Evolutionary conservation across 2,888 invertebrate genomes (phyloP).

Genomic region (Dolichopus griseipennis): DNA sequence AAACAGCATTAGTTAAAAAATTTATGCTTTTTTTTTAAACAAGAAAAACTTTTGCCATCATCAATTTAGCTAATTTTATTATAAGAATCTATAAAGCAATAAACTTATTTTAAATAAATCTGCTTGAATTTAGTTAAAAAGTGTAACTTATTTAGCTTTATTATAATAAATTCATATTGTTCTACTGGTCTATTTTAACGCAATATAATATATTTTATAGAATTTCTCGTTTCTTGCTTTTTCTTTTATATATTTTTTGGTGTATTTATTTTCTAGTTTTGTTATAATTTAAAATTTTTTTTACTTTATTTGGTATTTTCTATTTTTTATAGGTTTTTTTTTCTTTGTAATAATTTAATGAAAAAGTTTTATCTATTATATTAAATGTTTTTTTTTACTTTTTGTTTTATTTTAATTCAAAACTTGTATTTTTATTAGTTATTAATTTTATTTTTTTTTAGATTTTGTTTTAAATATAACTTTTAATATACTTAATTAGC

Average conservation of each 20-base stretch:
- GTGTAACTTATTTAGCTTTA: too few relatives aligned
- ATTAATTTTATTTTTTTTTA: not conserved
- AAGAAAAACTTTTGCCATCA: too few relatives aligned
- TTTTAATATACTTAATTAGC: slow-evolving; percentile 7
- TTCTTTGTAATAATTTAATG: slow-evolving; percentile 1
- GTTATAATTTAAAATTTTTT: not conserved
- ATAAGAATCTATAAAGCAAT: too few relatives aligned
- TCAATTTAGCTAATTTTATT: too few relatives aligned
- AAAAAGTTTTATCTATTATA: not conserved
- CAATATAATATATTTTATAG: not conserved
- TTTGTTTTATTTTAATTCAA: not conserved
- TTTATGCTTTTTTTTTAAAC: too few relatives aligned
- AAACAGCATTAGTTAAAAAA: too few relatives aligned
- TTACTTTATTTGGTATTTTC: not conserved
- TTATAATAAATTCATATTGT: not conserved
- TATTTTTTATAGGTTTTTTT: not conserved
- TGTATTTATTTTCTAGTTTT: not conserved
- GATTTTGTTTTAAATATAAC: not conserved
- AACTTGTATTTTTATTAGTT: not conserved
- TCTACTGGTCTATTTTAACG: slow-evolving; percentile 1
- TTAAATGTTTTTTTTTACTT: not conserved
- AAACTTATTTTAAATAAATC: too few relatives aligned
- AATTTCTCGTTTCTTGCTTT: not conserved
- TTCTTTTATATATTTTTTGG: not conserved
- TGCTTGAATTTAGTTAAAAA: too few relatives aligned